Base-by-base conservation (phyloP, 2,888 invertebrate species). In the Plusia festucae region DNA sequence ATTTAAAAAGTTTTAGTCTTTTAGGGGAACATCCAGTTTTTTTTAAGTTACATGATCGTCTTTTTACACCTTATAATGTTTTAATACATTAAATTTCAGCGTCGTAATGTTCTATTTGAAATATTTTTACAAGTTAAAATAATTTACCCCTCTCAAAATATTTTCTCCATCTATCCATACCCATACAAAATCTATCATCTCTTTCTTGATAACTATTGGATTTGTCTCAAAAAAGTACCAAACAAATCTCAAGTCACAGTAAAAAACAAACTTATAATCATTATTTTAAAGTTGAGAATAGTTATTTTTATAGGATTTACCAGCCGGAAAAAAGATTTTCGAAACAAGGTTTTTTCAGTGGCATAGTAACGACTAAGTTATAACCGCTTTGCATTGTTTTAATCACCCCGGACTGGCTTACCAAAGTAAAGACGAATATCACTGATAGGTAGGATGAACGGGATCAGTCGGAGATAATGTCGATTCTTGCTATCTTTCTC, bases 341-440 rank as follows among this genome's bases (percentile, higher is more conserved):
- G 27, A 60, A 73, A 57, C 59, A 61, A 77, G n/a, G 61, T 77
- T 80, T 79, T 77, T 78, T 62, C 49, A 55, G 61, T 44, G 40
- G 60, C 55, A 65, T 78, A 73, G 70, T 78, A 80, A 80, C 68
- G 74, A 73, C 74, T 69, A 68, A 78, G 68, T 78, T 78, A 65
- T 63, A 74, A 71, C 68, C 66, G 75, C 66, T 78, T 71, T 64
- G 74, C 81, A 74, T 80, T 78, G 78, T 80, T 78, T 80, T 80
- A 78, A 78, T 80, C 71, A 74, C 64, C 57, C 30, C 44, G 20
- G 61, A 61, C 67, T 24, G 60, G 52, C 54, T 73, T 34, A 64
- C 63, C 55, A 61, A 70, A 78, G 74, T 70, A 60, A 27, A 5
- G 40, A 1, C n/a, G 0, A 7, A 5, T 40, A n/a, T n/a, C 40